phyloP scores from a whole-genome alignment of 2,797 vertebrate genomes.

The Leuciscus waleckii region DNA sequence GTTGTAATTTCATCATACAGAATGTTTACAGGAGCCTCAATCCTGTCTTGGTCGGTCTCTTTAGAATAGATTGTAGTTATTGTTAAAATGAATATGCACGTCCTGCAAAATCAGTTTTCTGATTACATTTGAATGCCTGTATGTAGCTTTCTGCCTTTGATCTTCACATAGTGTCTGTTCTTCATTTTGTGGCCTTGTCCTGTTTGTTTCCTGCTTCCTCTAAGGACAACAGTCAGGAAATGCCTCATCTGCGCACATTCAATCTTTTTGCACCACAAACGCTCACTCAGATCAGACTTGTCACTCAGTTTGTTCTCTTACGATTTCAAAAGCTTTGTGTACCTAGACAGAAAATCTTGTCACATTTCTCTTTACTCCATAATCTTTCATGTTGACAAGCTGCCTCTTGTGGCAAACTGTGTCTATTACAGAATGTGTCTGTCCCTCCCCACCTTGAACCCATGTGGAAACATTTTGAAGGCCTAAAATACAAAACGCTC shows the following conservation, averaged over 20 bases:
- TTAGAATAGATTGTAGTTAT: neutral
- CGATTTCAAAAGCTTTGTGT: neutral
- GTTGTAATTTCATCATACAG: neutral
- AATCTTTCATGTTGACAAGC: neutral
- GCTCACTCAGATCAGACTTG: neutral
- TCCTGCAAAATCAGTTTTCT: neutral
- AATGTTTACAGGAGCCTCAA: neutral
- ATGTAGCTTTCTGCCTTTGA: neutral
- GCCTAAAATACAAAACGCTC: neutral
- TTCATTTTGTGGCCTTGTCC: constrained; percentile 46
- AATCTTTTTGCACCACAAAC: neutral
- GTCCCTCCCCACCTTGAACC: constrained; percentile 59
- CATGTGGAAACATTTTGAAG: constrained; percentile 50
- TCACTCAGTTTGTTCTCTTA: neutral
- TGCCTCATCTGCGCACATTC: constrained; percentile 26
- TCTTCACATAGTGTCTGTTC: neutral
- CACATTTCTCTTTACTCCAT: neutral
- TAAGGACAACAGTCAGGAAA: constrained; percentile 8
- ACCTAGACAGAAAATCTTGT: neutral
- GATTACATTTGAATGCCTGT: neutral
- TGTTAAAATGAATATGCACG: neutral
- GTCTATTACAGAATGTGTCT: constrained; percentile 46
- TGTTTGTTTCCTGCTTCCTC: constrained; percentile 51
- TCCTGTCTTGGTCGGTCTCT: neutral
- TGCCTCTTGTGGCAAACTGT: constrained; percentile 41